Percentiles rank a stretch among this genome's conserved stretches.
phyloP scores from a whole-genome alignment of 1,140 invertebrate species.

The Dendroctonus valens region DNA sequence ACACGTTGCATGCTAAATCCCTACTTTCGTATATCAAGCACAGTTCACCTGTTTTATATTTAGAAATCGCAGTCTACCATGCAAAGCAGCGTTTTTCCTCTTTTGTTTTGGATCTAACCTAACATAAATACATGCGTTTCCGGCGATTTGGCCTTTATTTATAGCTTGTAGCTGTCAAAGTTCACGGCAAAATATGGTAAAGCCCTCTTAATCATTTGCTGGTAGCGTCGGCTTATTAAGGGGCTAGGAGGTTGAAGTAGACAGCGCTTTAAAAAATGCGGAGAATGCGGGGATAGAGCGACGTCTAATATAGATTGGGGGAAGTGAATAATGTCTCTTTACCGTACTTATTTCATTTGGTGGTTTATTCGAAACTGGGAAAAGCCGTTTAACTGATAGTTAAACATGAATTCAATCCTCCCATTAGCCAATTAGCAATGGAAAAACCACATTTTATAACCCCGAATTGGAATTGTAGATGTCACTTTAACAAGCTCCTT shows the following conservation, averaged over 20 bases:
- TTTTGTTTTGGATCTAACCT: constrained; percentile 34
- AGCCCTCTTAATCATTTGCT: constrained; percentile 36
- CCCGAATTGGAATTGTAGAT: too few species aligned
- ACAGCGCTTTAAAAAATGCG: constrained; percentile 16
- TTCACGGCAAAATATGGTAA: constrained; percentile 41
- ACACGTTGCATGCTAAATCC: constrained; percentile 31
- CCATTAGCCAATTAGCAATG: too few species aligned
- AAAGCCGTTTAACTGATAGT: too few species aligned
- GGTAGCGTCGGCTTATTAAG: constrained; percentile 22
- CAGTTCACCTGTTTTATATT: constrained; percentile 43
- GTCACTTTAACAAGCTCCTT: neutral
- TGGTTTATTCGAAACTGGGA: too few species aligned
- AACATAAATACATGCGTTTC: constrained; percentile 41
- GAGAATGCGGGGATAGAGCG: constrained; percentile 9
- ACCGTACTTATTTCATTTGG: neutral
- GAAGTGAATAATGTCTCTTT: neutral
- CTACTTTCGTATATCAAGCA: constrained; percentile 27
- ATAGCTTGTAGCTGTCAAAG: constrained; percentile 43
- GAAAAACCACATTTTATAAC: too few species aligned
- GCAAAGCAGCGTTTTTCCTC: constrained; percentile 28
- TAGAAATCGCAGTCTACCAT: constrained; percentile 41
- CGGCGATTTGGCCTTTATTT: constrained; percentile 42
- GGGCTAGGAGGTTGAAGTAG: constrained; percentile 18
- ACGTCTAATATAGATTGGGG: constrained; percentile 4
- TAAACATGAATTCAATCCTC: too few species aligned